Evolutionary conservation across 2,797 vertebrate species (phyloP).

Genomic region (Liparis tanakae): DNA sequence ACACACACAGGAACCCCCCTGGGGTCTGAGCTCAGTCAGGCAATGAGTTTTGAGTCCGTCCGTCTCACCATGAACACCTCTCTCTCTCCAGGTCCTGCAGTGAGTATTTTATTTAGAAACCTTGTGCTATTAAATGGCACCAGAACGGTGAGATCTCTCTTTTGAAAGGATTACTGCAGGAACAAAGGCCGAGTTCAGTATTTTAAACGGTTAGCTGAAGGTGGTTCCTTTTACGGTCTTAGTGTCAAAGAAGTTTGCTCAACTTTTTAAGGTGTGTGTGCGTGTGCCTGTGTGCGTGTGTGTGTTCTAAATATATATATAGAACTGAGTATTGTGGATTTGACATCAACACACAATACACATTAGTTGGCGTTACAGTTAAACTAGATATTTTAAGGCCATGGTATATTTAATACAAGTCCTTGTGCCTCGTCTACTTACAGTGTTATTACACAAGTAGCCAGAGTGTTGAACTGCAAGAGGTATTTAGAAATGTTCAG

Average conservation of each 20-base stretch:
- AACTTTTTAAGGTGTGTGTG: too few relatives aligned
- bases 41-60: conserved; percentile 34
- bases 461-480: not conserved
- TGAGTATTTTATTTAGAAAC: conserved; percentile 61
- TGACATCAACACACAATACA: too few relatives aligned
- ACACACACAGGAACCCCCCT: conserved; percentile 31
- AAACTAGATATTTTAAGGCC: too few relatives aligned
- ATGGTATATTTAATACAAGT: too few relatives aligned
- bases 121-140: not conserved
- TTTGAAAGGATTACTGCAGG: not conserved
- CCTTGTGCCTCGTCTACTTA: not conserved
- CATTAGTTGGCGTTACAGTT: too few relatives aligned
- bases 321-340: too few relatives aligned
- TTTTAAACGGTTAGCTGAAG: too few relatives aligned
- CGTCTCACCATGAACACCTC: conserved; percentile 56
- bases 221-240: not conserved
- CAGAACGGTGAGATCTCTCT: not conserved
- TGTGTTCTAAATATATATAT: too few relatives aligned
- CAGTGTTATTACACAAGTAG: not conserved
- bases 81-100: conserved; percentile 32
- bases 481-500: not conserved
- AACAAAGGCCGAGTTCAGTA: too few relatives aligned
- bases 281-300: too few relatives aligned
- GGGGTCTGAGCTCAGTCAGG: conserved; percentile 47
- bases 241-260: not conserved